Conservation (phyloP, 1,140 invertebrate species). For the Saxidomus purpurata region DNA sequence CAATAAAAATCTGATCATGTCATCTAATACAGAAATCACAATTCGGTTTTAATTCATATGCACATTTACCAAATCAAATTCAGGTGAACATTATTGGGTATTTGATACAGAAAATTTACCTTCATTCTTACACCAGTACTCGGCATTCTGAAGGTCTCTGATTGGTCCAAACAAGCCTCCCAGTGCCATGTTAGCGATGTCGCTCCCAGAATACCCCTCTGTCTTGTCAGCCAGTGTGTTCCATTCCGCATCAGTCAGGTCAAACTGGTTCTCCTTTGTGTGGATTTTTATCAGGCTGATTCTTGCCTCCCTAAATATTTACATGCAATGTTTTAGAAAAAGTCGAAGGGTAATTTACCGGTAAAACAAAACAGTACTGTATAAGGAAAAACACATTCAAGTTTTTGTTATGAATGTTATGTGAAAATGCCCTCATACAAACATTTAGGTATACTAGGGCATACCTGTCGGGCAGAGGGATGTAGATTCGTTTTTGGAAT, state of each 20-base stretch:
- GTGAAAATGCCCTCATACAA: no score
- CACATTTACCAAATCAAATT: no score
- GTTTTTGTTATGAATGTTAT: no score
- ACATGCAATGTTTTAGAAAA: not conserved
- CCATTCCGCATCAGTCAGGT: constrained; percentile 84
- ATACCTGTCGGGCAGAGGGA: constrained; percentile 88
- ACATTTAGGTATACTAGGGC: no score
- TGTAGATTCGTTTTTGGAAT: constrained; percentile 89
- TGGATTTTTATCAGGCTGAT: constrained; percentile 83
- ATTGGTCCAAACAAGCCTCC: constrained; percentile 88
- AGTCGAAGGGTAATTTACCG: not conserved
- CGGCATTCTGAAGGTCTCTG: constrained; percentile 86
- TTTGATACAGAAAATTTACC: no score
- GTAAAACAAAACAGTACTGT: not conserved
- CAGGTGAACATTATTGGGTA: no score
- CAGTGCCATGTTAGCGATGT: constrained; percentile 87
- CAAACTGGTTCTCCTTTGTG: constrained; percentile 72
- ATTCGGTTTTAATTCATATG: no score
- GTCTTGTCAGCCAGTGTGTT: constrained; percentile 86
- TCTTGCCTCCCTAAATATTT: constrained; percentile 78
- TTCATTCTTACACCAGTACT: constrained; percentile 25
- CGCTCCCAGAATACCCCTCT: constrained; percentile 88
- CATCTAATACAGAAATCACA: no score
- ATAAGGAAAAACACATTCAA: not conserved
- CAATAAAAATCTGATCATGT: no score